Base-by-base conservation (phyloP, 2,113 vertebrate genomes). In the Percina caprodes region DNA sequence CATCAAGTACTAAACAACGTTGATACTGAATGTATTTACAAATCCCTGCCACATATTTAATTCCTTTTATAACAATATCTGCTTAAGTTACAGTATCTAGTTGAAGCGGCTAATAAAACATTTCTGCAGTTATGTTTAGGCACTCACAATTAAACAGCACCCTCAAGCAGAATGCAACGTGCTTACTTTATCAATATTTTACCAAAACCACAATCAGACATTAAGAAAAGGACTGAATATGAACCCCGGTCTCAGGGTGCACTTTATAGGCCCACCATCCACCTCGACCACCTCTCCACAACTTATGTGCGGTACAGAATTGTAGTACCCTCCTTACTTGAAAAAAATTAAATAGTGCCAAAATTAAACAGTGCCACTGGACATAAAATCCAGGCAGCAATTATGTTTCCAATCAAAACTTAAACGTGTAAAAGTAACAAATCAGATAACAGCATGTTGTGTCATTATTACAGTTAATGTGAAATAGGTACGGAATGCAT, bases 361-460 rank as follows among this genome's bases (percentile, higher is more conserved):
- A 15, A 6, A 60, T 5, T 0, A 3, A 45, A 65, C 39, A 39
- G 9, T 10, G 39, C 39, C 39, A 58, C 16, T 7, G 8, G 58
- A 26, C 54, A 71, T 24, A 19, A 71, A 59, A 30, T 10, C 42
- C 69, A 60, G 70, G 24, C 56, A 48, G 54, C 21, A 45, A 35
- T 26, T 67, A 33, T 68, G 18, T 33, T 68, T 46, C 35, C 23
- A 1, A 21, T 39, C 11, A 30, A 33, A 21, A 72, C 16, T 14
- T 48, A 59, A 39, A 39, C 9, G 9, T 39, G 39, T 39, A 39
- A 39, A 39, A 39, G 39, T 39, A 9, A 10, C 39, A 39, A 39
- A 39, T 39, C 9, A 39, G 35, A 8, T 39, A 39, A 9, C 39
- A 39, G 39, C 39, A 39, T 39, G 10, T 39, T 39, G 9, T 39